phyloP scores from a whole-genome alignment of 2,888 invertebrate genomes.

The Lepidonotus clava region DNA sequence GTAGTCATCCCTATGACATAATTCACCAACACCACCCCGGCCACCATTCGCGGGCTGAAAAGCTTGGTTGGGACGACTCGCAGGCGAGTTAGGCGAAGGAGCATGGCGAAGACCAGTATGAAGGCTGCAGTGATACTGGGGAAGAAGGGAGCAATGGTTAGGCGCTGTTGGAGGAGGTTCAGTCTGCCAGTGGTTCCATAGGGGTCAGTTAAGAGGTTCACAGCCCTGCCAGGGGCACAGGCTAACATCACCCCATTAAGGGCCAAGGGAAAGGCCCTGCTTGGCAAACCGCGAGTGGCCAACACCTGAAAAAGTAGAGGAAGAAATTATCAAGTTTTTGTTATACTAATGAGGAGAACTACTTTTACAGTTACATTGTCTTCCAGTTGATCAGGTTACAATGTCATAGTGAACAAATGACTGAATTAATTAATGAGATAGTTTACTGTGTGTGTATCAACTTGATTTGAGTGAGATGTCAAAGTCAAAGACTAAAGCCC shows the following conservation, averaged over 20 bases:
- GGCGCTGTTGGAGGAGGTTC: background rate
- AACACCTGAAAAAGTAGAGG: background rate
- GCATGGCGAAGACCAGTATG: background rate
- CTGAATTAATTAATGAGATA: no score
- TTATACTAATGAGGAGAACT: no score
- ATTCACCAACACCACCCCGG: background rate
- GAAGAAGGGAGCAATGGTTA: background rate
- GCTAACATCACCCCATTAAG: background rate
- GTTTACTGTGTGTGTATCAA: no score
- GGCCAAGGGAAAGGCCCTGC: background rate
- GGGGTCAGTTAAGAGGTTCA: background rate
- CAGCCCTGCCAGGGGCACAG: background rate
- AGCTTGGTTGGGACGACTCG: background rate
- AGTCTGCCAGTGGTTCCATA: background rate
- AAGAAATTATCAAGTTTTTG: no score
- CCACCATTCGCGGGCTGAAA: background rate
- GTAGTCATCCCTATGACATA: background rate
- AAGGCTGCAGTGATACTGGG: slow-evolving; percentile 12
- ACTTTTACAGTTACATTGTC: no score
- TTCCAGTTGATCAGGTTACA: no score
- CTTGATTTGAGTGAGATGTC: no score
- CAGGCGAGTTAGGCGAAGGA: background rate
- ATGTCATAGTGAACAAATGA: no score
- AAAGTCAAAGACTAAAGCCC: no score
- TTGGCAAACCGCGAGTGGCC: background rate